Evolutionary conservation across 2,888 invertebrate genomes (phyloP).

Genomic region (Onchidella celtica): DNA sequence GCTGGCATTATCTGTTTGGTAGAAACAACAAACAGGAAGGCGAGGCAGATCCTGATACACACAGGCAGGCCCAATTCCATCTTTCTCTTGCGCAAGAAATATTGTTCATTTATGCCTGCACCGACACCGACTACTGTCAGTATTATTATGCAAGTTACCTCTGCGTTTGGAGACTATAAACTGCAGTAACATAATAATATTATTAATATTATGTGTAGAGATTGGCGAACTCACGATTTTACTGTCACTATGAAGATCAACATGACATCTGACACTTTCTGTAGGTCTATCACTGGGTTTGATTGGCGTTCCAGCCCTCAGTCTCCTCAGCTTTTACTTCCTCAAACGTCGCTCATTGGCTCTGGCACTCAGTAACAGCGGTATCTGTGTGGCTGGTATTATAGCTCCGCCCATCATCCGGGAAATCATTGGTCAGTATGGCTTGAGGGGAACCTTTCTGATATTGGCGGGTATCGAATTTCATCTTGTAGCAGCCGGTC

Average conservation of each 20-base stretch:
- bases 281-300: slow-evolving; percentile 29
- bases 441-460: slow-evolving; percentile 46
- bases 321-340: slow-evolving; percentile 49
- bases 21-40: no score
- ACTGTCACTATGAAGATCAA: no score
- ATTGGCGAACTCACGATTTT: no score
- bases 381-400: slow-evolving; percentile 47
- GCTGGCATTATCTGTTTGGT: no score
- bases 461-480: slow-evolving; percentile 39
- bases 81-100: no score
- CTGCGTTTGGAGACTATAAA: no score
- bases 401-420: slow-evolving; percentile 45
- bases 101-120: no score
- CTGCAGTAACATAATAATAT: neutral
- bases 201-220: neutral
- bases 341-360: slow-evolving; percentile 47
- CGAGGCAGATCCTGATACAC: no score
- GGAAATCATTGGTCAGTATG: slow-evolving; percentile 27
- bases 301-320: slow-evolving; percentile 36
- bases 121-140: no score
- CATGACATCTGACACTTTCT: no score
- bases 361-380: slow-evolving; percentile 44
- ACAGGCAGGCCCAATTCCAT: no score
- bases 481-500: slow-evolving; percentile 40
- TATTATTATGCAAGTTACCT: no score